phyloP scores from a whole-genome alignment of 2,797 vertebrate species.

The Gymnothorax javanicus region DNA sequence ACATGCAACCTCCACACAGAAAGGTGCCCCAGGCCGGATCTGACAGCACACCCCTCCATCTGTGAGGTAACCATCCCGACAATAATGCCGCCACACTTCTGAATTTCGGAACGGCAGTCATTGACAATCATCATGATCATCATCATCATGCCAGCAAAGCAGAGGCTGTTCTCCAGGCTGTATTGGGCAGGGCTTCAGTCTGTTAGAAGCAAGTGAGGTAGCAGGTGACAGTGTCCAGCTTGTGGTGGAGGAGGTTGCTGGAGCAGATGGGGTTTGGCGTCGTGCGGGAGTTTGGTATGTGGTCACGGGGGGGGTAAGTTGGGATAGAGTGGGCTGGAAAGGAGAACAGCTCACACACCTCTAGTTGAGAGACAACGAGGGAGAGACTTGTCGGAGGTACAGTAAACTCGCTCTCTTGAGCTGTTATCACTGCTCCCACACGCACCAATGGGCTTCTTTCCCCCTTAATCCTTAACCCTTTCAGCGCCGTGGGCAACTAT shows the following conservation, averaged over 20 bases:
- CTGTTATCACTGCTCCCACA: background rate
- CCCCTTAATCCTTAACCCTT: background rate
- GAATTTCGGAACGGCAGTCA: too few relatives aligned
- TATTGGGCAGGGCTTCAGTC: background rate
- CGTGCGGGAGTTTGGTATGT: conserved; percentile 53
- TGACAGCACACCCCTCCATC: too few relatives aligned
- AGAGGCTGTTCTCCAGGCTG: background rate
- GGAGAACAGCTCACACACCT: conserved; percentile 64
- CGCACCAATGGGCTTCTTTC: background rate
- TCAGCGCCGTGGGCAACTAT: too few relatives aligned
- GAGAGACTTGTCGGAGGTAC: background rate
- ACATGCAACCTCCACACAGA: too few relatives aligned
- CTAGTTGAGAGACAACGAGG: conserved; percentile 9
- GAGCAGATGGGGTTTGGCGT: conserved; percentile 33
- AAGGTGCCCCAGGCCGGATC: too few relatives aligned
- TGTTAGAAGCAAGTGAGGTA: conserved; percentile 7
- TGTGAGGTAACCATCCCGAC: too few relatives aligned
- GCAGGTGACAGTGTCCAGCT: conserved; percentile 33
- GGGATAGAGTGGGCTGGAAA: conserved; percentile 49
- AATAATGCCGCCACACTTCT: too few relatives aligned
- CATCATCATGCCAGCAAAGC: background rate
- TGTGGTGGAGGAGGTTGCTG: conserved; percentile 18
- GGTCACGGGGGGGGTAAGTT: conserved; percentile 31
- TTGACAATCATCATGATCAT: background rate
- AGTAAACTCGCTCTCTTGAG: background rate